Evolutionary conservation across 2,113 vertebrate genomes (phyloP), one percentile per base, ranked within the genome.

Genomic region (Anguilla rostrata): DNA sequence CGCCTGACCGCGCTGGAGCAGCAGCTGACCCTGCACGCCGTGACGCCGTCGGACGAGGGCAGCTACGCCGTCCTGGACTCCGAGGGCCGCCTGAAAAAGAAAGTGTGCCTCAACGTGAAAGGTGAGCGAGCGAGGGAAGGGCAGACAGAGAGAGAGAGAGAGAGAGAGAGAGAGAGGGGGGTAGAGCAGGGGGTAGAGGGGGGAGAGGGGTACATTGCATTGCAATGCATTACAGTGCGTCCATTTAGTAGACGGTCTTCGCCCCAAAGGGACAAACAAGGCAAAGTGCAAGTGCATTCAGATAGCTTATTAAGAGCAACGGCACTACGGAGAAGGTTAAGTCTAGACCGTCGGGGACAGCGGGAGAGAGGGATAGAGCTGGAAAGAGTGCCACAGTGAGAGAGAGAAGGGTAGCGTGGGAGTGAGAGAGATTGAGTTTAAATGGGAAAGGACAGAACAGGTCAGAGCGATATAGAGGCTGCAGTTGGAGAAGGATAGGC

Each of bases 81-180:
- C 12, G 26, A 20, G 6, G 90, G 89, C 14, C 87, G 49, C 0
- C 89, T 94, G 71, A 81, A 86, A 84, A 92, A 5, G 80, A 95
- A 95, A 89, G 86, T 94, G 78, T 96, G 95, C 89, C 93, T 96
- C 41, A 95, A 95, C 12, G 94, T 96, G 78, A 95, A 83, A 93
- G 95, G 95, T 96, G 86, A 94, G 93, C 29, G 11, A 34, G 83
- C 12, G 46, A 39, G 20, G 39, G 80, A 26, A 8, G 39, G 40
- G 39, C 9, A 14, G 22, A 12, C 49, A 39, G 40, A 82, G 18
- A 11, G 2, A 34, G 7, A 40, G n/a, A 29, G n/a, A 5, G 16
- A 49, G 53, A 53, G 29, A 1, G 22, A 5, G 81, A 26, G 5
- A n/a, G 43, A 29, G 46, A n/a, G n/a, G 46, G 22, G 20, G 39